Conservation (phyloP, 2,113 vertebrate genomes). For the Hemibates koningsi region DNA sequence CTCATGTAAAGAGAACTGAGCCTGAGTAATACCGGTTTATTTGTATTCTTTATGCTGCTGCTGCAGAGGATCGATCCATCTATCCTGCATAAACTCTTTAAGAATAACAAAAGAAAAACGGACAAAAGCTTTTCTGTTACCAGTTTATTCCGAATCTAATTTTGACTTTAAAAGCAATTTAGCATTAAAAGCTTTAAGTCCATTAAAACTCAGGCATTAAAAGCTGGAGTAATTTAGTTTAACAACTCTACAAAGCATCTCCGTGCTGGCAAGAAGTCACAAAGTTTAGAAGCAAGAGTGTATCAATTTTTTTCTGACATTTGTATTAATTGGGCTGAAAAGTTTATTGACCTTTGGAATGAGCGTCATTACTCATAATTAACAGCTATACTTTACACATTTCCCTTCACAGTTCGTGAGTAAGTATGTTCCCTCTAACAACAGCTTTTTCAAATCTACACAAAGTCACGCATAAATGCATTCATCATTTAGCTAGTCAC, state of each 20-base stretch:
- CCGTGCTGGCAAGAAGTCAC: neutral
- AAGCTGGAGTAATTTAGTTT: neutral
- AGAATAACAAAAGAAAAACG: neutral
- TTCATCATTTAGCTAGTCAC: neutral
- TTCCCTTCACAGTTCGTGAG: neutral
- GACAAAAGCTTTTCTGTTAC: neutral
- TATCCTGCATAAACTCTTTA: neutral
- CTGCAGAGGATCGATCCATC: neutral
- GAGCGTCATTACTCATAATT: neutral
- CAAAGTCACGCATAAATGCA: neutral
- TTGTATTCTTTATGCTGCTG: neutral
- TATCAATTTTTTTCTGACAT: neutral
- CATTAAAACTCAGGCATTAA: neutral
- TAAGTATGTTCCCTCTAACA: neutral
- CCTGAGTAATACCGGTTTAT: neutral
- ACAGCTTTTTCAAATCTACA: neutral
- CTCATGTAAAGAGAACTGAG: neutral
- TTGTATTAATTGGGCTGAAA: neutral
- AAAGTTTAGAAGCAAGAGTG: neutral
- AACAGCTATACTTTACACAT: neutral
- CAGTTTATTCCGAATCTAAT: neutral
- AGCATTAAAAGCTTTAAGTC: neutral
- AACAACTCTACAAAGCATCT: neutral
- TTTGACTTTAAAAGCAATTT: neutral
- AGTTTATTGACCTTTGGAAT: neutral